Conservation (phyloP, 2,113 vertebrate genomes). For the Apeltes quadracus region DNA sequence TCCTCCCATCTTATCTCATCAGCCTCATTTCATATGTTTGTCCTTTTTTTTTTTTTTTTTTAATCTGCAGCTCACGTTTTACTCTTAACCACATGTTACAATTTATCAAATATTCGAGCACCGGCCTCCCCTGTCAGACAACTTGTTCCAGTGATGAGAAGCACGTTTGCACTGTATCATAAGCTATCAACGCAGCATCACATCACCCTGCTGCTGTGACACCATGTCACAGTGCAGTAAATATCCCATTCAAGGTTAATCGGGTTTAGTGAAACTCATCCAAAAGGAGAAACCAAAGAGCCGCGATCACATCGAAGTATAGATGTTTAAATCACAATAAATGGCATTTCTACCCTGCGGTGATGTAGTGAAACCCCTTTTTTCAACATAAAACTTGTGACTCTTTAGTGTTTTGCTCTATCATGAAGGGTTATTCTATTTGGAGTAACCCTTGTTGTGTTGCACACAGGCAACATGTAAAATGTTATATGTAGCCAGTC, state of each 20-base stretch:
- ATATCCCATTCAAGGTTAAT: neutral
- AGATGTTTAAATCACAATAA: neutral
- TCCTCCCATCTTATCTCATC: neutral
- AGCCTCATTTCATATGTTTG: neutral
- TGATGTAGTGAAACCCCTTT: neutral
- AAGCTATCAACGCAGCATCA: neutral
- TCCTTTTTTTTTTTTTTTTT: neutral
- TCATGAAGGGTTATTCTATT: neutral
- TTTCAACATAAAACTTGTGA: no score
- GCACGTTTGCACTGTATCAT: neutral
- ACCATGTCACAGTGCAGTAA: neutral
- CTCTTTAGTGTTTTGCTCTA: neutral
- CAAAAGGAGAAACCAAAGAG: neutral
- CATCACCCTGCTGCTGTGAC: constrained; percentile 5
- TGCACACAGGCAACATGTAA: neutral
- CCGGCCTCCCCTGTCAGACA: neutral
- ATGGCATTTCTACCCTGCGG: neutral
- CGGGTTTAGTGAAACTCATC: neutral
- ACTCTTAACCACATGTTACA: neutral
- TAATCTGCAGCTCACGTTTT: neutral
- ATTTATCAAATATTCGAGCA: constrained; percentile 13
- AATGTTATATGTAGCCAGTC: neutral
- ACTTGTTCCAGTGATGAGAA: constrained; percentile 6
- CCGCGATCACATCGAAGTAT: neutral
- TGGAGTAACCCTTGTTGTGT: neutral